Percentiles rank a stretch among this genome's conserved stretches.
Conservation (phyloP, 2,888 invertebrate genomes). For the Antheraea yamamai region DNA sequence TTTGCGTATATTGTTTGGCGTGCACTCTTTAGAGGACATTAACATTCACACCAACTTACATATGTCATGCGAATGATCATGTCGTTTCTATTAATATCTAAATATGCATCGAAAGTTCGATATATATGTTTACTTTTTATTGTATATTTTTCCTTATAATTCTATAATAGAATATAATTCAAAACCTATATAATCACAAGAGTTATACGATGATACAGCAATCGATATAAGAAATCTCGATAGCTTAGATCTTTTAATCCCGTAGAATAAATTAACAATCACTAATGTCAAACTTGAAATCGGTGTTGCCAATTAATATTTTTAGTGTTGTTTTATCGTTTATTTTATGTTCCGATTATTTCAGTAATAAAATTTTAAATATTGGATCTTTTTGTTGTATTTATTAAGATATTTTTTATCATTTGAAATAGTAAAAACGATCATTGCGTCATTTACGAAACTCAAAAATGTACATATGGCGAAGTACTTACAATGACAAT, state of each 20-base stretch:
- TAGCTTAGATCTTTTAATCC: not conserved
- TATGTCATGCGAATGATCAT: not conserved
- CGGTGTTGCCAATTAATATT: not conserved
- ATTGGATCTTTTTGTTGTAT: not conserved
- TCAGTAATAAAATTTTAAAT: not conserved
- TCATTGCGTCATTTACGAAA: not conserved
- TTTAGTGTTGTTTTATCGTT: not conserved
- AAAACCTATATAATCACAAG: not conserved
- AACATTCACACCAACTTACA: not conserved
- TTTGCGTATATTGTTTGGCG: slow-evolving; percentile 2
- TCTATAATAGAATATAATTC: not conserved
- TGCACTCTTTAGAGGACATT: slow-evolving; percentile 8
- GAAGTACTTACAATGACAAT: not conserved
- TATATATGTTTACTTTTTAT: not conserved
- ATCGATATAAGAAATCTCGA: not conserved
- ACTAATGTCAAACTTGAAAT: not conserved
- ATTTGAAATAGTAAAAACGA: not conserved
- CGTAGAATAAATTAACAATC: not conserved
- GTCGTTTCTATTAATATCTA: not conserved
- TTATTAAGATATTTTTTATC: not conserved
- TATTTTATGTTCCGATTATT: not conserved
- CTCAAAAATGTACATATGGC: not conserved
- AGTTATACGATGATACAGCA: not conserved
- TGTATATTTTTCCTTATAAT: slow-evolving; percentile 2
- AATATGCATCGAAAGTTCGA: not conserved